Conservation (phyloP, 2,888 invertebrate species). For the Drosophila atripex region DNA sequence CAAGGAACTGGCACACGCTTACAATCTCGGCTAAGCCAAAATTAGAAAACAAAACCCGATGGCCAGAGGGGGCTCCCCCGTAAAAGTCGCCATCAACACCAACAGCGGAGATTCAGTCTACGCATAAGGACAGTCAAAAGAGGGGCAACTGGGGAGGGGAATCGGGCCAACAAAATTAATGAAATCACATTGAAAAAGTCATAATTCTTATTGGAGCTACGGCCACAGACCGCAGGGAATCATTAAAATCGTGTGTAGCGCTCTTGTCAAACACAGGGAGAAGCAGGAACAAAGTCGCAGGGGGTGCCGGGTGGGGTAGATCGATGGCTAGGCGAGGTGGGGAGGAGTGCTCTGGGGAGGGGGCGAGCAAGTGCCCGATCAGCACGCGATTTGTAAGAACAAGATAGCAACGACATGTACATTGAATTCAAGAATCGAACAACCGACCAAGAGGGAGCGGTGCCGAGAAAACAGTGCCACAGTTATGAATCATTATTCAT, state of each 20-base stretch:
- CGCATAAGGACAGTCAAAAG: slow-evolving; percentile 8
- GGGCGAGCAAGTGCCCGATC: slow-evolving; percentile 55
- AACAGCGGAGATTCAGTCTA: slow-evolving; percentile 53
- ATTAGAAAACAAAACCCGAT: slow-evolving; percentile 40
- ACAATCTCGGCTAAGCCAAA: slow-evolving; percentile 34
- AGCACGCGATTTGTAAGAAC: slow-evolving; percentile 77
- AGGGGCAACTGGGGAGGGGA: slow-evolving; percentile 3
- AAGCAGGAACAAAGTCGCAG: slow-evolving; percentile 19
- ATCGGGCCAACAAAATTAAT: slow-evolving; percentile 62
- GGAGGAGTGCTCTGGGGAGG: neutral
- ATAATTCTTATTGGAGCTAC: slow-evolving; percentile 66
- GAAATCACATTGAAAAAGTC: slow-evolving; percentile 75
- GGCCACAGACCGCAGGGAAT: slow-evolving; percentile 68
- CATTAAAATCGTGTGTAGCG: slow-evolving; percentile 74
- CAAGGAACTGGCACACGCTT: slow-evolving; percentile 63
- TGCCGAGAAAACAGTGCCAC: slow-evolving; percentile 25
- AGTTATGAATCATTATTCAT: slow-evolving; percentile 72
- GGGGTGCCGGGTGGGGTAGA: slow-evolving; percentile 8
- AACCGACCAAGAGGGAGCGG: slow-evolving; percentile 44
- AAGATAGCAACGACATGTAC: slow-evolving; percentile 78
- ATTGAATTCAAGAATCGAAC: slow-evolving; percentile 71
- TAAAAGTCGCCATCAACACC: slow-evolving; percentile 75
- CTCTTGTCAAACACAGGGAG: slow-evolving; percentile 70
- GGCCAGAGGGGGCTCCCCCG: slow-evolving; percentile 60
- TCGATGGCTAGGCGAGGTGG: neutral